Percentiles rank a stretch among this genome's conserved stretches.
Conservation (phyloP, 2,797 vertebrate genomes). For the Acanthurus leucopareius region DNA sequence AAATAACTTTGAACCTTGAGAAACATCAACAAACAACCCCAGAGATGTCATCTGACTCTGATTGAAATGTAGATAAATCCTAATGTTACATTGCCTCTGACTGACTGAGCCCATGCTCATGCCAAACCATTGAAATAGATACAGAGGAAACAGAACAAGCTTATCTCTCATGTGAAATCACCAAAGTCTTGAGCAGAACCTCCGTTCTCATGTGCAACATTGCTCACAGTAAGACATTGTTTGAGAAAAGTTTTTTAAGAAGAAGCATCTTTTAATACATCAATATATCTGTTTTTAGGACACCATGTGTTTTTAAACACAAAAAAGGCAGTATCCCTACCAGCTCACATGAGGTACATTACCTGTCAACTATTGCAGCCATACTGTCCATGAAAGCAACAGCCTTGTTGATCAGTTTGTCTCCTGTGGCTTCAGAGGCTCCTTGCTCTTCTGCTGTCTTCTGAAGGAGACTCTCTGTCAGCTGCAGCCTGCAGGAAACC, state of each 20-base stretch:
- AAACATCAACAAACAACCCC: background rate
- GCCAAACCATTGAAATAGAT: background rate
- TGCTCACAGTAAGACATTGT: background rate
- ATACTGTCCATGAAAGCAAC: constrained; percentile 78
- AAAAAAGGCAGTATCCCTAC: background rate
- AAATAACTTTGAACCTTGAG: too few relatives aligned
- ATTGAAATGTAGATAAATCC: background rate
- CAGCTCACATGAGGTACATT: constrained; percentile 1
- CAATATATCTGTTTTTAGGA: background rate
- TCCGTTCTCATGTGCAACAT: background rate
- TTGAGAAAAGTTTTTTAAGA: background rate
- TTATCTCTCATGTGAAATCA: background rate
- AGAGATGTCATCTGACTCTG: background rate
- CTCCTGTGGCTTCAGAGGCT: constrained; percentile 59
- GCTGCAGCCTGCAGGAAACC: constrained; percentile 74
- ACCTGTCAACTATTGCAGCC: constrained; percentile 73
- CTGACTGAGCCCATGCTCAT: too few relatives aligned
- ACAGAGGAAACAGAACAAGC: background rate
- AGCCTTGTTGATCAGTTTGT: constrained; percentile 75
- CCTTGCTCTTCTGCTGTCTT: constrained; percentile 66
- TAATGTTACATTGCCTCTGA: background rate
- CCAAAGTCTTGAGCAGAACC: too few relatives aligned
- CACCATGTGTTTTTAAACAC: background rate
- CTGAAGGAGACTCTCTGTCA: constrained; percentile 75
- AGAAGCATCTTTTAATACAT: too few relatives aligned